Percentiles rank a stretch among this genome's conserved stretches.
Evolutionary conservation across 2,797 vertebrate genomes (phyloP).

Genomic region (Tokudaia tokunoshimensis): DNA sequence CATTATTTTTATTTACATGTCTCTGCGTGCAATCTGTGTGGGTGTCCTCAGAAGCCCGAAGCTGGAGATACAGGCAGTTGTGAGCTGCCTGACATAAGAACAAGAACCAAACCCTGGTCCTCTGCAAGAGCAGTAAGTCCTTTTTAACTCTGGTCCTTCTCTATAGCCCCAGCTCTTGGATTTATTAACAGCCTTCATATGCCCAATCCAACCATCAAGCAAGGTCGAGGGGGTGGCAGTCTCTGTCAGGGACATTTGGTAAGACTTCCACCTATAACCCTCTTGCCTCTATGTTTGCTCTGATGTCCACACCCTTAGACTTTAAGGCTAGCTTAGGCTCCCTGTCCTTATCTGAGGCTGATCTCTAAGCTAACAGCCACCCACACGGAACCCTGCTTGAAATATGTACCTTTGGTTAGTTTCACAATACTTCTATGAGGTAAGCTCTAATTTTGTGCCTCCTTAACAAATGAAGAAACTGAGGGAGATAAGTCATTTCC

Average conservation of each 20-base stretch:
- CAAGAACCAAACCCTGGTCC: neutral
- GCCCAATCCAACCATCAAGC: accelerated
- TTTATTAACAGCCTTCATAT: neutral
- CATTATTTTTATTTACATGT: neutral
- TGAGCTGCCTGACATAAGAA: neutral
- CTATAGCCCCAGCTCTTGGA: neutral
- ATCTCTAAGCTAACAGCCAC: neutral
- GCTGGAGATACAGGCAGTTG: neutral
- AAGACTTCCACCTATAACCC: neutral
- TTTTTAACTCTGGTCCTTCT: neutral
- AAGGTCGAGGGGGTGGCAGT: neutral
- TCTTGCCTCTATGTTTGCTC: neutral
- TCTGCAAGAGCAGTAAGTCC: neutral
- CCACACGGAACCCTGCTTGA: neutral
- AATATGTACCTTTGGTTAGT: neutral
- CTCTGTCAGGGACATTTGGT: neutral
- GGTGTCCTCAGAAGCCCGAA: neutral
- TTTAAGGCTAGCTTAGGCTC: neutral
- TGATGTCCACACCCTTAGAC: neutral
- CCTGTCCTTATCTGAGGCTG: neutral
- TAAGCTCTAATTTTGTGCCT: slow-evolving; percentile 29
- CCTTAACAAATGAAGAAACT: slow-evolving; percentile 42
- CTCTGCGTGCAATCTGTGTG: neutral
- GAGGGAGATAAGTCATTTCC: neutral
- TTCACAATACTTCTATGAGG: neutral